Base-by-base conservation (phyloP, 2,797 vertebrate genomes). In the Megaceryle alcyon region DNA sequence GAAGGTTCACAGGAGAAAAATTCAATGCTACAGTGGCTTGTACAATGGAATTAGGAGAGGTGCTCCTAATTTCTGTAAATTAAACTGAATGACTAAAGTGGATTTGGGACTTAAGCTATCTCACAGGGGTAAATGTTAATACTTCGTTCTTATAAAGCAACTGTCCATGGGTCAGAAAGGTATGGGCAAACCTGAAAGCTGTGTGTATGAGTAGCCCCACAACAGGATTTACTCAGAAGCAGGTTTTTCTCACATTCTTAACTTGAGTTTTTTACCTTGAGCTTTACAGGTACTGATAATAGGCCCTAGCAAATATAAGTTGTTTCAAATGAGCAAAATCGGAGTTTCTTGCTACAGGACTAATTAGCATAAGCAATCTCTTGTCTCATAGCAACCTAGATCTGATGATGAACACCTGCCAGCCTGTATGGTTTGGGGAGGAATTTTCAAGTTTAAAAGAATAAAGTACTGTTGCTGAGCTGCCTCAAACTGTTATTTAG, bases 391-490 rank as follows among this genome's bases (percentile, higher is more conserved):
- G 97, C 97, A 98, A 97, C 96, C 59, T 92, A 92, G 92, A 97
- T 97, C 90, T 97, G 96, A 94, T 97, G 97, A 98, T 96, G 96
- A 98, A 97, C 97, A 98, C 98, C 97, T 98, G 98, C 96, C 97
- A 97, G 83, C 90, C 96, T 97, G 98, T 97, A 98, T 98, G 97
- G 97, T 96, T 96, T 96, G 79, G 70, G 83, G 51, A 97, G 78
- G 88, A 97, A 95, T 94, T 97, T 97, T 97, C 79, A 86, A 89
- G 82, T 96, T 96, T 97, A 97, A 97, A 86, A 95, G 78, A 96
- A 97, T 82, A 92, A 98, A 97, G 76, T 94, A 93, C 49, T 92
- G 56, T 84, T 95, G 68, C 83, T 94, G 92, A 92, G 54, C 65
- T 94, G 65, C 63, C 94, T 96, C 61, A 71, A 97, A 84, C 63